Percentiles rank a stretch among this genome's conserved stretches.
Evolutionary conservation across 2,888 invertebrate species (phyloP).

Genomic region (Agrenia bidenticulata): DNA sequence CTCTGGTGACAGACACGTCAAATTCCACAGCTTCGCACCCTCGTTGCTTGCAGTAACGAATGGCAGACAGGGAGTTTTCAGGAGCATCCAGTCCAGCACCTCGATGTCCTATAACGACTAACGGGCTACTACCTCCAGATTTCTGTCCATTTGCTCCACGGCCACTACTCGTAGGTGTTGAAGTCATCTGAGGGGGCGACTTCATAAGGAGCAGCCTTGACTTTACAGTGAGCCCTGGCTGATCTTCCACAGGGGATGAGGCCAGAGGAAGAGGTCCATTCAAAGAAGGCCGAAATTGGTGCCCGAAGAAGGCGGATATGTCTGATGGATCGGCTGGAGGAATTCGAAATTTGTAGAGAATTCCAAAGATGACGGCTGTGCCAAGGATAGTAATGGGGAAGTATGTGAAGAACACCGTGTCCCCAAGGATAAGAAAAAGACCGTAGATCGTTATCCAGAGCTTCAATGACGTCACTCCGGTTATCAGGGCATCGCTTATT

Average conservation of each 20-base stretch:
- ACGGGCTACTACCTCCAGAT: slow-evolving; percentile 18
- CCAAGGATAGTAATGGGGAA: slow-evolving; percentile 28
- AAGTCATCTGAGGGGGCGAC: slow-evolving; percentile 3
- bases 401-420: slow-evolving; percentile 27
- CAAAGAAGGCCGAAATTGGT: slow-evolving; percentile 24
- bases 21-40: slow-evolving; percentile 76
- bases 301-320: slow-evolving; percentile 35
- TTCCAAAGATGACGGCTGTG: slow-evolving; percentile 14
- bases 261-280: slow-evolving; percentile 4
- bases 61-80: slow-evolving; percentile 74
- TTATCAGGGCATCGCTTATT: background rate
- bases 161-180: background rate
- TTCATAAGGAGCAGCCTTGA: slow-evolving; percentile 26
- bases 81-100: slow-evolving; percentile 70
- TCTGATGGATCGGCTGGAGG: slow-evolving; percentile 20
- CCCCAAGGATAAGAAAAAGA: slow-evolving; percentile 18
- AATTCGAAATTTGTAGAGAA: slow-evolving; percentile 27
- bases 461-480: slow-evolving; percentile 26
- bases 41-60: slow-evolving; percentile 67
- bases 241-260: background rate
- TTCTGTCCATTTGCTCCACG: slow-evolving; percentile 6
- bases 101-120: slow-evolving; percentile 71
- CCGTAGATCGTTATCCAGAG: slow-evolving; percentile 31
- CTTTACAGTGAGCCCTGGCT: slow-evolving; percentile 23
- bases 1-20: slow-evolving; percentile 72